Evolutionary conservation across 1,140 invertebrate genomes (phyloP).

Genomic region (Hycleus cichorii): DNA sequence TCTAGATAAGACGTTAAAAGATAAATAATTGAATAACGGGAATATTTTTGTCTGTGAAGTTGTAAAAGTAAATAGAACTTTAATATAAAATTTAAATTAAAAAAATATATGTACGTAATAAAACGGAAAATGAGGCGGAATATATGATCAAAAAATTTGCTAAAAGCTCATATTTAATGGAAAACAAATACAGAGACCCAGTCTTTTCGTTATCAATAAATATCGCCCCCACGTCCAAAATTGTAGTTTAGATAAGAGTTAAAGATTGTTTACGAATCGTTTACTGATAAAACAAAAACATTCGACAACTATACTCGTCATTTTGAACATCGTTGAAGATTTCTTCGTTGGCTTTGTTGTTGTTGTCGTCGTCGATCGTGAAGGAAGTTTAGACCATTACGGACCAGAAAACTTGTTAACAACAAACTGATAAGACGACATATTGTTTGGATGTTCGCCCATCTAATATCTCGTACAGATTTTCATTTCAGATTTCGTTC

Average conservation of each 20-base stretch:
- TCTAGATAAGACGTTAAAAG: too few relatives aligned
- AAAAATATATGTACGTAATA: too few relatives aligned
- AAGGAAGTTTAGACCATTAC: constrained; percentile 34
- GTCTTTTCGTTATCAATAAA: too few relatives aligned
- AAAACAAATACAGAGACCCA: not conserved
- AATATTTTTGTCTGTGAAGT: too few relatives aligned
- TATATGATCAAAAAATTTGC: too few relatives aligned
- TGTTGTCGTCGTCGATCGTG: too few relatives aligned
- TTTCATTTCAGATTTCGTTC: constrained; percentile 39
- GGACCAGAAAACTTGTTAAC: constrained; percentile 41
- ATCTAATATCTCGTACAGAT: constrained; percentile 29
- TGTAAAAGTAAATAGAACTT: too few relatives aligned
- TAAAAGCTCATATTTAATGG: not conserved
- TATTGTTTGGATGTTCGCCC: constrained; percentile 39
- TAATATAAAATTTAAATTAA: too few relatives aligned
- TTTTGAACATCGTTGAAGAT: constrained; percentile 3
- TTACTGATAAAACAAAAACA: constrained; percentile 33
- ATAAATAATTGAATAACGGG: too few relatives aligned
- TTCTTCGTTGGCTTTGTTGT: too few relatives aligned
- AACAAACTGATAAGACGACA: constrained; percentile 37
- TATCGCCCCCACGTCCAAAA: too few relatives aligned
- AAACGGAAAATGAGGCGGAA: too few relatives aligned
- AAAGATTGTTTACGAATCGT: constrained; percentile 21
- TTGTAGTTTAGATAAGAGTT: not conserved
- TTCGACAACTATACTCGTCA: constrained; percentile 27